Evolutionary conservation across 2,797 vertebrate genomes (phyloP), one percentile per base, ranked within the genome.

Genomic region (Galaxias olidus): DNA sequence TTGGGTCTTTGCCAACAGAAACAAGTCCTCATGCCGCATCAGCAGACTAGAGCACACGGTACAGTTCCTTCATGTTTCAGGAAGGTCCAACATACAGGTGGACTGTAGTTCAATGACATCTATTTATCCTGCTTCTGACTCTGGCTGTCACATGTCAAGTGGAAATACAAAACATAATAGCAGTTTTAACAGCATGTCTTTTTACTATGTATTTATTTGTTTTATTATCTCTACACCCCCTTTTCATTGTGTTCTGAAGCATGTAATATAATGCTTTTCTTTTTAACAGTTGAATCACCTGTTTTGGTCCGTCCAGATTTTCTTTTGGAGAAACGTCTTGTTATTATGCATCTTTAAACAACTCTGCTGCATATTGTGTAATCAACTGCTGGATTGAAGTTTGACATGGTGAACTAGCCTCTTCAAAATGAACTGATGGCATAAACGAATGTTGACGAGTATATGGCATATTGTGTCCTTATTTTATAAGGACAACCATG

Each of bases 51-150:
- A 77, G 82, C 82, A 81, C 84, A 87, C 82, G 91, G 92, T 92
- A 93, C 93, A 91, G 90, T 91, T 95, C 95, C 95, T 97, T 95
- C 95, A 96, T 94, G 95, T 95, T 97, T 97, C 96, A 96, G 95
- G 94, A 92, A 92, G 90, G 90, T 89, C 90, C 4, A 65, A 17
- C 45, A 1, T 14, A 46, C 30, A 50, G 0, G 67, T 63, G 62
- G 15, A 17, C n/a, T 44, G 30, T 69, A 61, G 69, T 69, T 59
- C n/a, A 17, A 70, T 73, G 74, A 77, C 60, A 72, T 88, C 90
- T 90, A 91, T 91, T 87, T 78, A 88, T 83, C 90, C 91, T 82
- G 89, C 92, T 93, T 93, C 88, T 86, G 83, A 90, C 92, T 93
- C 93, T 84, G 84, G 76, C 86, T 75, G 87, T 76, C 56, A 54